Evolutionary conservation across 1,140 invertebrate species (phyloP).

Genomic region (Drosophila cardini): DNA sequence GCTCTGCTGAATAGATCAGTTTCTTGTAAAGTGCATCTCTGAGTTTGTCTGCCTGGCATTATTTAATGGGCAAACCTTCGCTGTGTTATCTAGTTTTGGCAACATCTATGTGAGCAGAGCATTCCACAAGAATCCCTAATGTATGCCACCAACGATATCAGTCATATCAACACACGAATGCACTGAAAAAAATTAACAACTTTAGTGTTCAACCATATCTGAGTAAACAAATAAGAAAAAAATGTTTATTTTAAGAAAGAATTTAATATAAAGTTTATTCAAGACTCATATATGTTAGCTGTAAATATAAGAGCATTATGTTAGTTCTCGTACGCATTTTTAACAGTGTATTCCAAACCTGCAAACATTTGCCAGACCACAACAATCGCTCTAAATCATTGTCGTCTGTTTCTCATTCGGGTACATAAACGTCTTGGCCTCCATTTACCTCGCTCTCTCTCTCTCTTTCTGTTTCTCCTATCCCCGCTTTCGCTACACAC

Average conservation of each 20-base stretch:
- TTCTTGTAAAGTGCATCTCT: constrained; percentile 28
- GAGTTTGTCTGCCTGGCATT: constrained; percentile 11
- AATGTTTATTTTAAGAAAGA: too few species aligned
- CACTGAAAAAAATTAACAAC: too few species aligned
- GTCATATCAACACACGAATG: constrained; percentile 49
- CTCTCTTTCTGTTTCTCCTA: background rate
- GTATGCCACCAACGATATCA: constrained; percentile 55
- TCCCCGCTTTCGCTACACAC: constrained; percentile 3
- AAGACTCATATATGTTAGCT: too few species aligned
- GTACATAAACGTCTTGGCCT: constrained; percentile 41
- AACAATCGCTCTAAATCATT: constrained; percentile 71
- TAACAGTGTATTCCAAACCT: constrained; percentile 9
- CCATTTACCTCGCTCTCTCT: constrained; percentile 2
- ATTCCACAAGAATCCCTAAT: constrained; percentile 29
- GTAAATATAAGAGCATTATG: too few species aligned
- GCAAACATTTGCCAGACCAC: constrained; percentile 34
- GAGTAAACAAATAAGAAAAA: too few species aligned
- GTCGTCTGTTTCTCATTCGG: constrained; percentile 75
- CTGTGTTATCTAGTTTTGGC: constrained; percentile 3
- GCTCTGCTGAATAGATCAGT: constrained; percentile 9
- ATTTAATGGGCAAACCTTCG: constrained; percentile 15
- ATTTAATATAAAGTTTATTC: too few species aligned
- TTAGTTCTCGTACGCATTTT: too few species aligned
- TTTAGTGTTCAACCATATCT: too few species aligned
- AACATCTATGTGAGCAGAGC: constrained; percentile 26